Evolutionary conservation across 2,888 invertebrate species (phyloP), one percentile per base, ranked within the genome.

Genomic region (Microctonus brassicae): DNA sequence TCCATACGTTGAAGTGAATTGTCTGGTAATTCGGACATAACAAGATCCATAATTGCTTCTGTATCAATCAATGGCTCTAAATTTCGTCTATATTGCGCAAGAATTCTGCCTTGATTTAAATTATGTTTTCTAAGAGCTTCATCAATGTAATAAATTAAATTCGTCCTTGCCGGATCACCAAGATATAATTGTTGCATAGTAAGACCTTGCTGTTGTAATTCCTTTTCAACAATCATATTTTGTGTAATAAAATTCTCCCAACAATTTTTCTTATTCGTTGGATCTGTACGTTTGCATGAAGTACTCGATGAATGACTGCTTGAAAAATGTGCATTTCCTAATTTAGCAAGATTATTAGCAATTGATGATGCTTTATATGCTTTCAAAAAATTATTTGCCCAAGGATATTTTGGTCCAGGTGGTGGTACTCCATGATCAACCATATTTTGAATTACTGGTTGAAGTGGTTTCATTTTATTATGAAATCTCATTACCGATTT

Each of bases 141-240:
- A 42, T 67, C 62, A 10, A 74, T 65, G 2, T 70, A 62, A 63
- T 69, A 69, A 17, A 76, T 36, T 29, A 72, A 42, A 53, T 71
- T 75, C 68, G 68, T 71, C 1, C 66, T 47, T 9, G 69, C 53
- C 10, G 69, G 73, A 55, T 76, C 42, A 9, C 70, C 69, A 13
- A 71, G 26, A 26, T 67, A 73, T 11, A 70, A 47, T n/a, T 57
- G 17, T 53, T 62, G 60, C 22, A 75, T 62, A 24, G 47, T 71
- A 39, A 73, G 1, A 34, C 73, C 74, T 6, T 62, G 29, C 10
- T 68, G 60, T 22, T 39, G 42, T 34, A 73, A 9, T 53, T 66
- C 61, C 7, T 69, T 55, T 57, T 73, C 68, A 0, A 76, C 42
- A 11, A 58, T 57, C 9, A 73, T 47, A 1, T 69, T 69, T 36